Conservation (phyloP, 2,888 invertebrate species). For the Formica aserva region DNA sequence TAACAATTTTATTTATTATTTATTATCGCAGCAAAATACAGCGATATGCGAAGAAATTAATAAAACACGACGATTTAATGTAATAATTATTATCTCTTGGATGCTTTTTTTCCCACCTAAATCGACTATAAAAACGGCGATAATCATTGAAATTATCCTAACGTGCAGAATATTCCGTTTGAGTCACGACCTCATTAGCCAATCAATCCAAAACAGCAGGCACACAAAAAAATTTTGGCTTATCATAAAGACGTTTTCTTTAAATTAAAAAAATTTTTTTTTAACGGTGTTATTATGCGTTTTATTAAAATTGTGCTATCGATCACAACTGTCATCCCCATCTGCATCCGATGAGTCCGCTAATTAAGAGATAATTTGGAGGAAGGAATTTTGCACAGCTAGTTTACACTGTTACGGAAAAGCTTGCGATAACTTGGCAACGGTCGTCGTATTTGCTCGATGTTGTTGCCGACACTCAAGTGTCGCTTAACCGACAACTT, state of each 20-base stretch:
- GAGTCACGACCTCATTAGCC: background rate
- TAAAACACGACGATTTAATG: background rate
- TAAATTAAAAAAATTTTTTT: background rate
- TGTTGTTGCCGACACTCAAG: background rate
- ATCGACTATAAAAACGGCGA: background rate
- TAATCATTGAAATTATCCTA: constrained; percentile 1
- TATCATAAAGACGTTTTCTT: no score
- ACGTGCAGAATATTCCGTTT: background rate
- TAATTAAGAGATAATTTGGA: constrained; percentile 12
- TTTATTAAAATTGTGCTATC: background rate
- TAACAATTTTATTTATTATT: background rate
- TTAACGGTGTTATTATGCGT: background rate
- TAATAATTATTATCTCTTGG: background rate
- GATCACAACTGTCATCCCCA: background rate
- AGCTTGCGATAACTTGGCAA: background rate
- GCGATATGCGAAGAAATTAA: background rate
- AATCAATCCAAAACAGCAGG: background rate
- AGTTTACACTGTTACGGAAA: background rate
- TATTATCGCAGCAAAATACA: background rate
- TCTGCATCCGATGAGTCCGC: background rate
- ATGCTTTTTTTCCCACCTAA: background rate
- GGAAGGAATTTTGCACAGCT: background rate
- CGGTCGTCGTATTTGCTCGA: constrained; percentile 22
- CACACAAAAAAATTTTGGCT: background rate
- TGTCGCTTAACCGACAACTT: constrained; percentile 41